Conservation (phyloP, 2,888 invertebrate species). For the Phortica okadai region DNA sequence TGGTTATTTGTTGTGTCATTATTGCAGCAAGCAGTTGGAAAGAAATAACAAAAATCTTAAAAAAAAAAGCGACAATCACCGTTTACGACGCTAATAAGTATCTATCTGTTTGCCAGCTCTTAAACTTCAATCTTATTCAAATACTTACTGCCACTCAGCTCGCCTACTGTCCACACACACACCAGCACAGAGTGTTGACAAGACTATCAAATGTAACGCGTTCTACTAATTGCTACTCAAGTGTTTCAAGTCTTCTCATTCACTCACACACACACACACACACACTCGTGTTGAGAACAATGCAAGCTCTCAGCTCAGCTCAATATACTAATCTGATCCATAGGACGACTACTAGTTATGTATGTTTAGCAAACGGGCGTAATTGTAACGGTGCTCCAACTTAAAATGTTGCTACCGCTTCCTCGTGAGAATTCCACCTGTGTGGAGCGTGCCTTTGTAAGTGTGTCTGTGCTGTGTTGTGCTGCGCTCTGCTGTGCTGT, state of each 20-base stretch:
- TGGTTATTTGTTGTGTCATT: neutral
- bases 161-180: neutral
- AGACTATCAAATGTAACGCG: no score
- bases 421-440: constrained; percentile 29
- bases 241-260: no score
- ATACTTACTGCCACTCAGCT: neutral
- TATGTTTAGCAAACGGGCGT: neutral
- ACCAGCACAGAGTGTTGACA: no score
- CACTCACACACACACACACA: no score
- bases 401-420: constrained; percentile 5
- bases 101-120: neutral
- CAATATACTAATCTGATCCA: neutral
- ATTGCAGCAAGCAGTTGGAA: neutral
- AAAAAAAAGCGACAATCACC: neutral
- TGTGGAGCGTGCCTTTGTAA: neutral
- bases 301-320: no score
- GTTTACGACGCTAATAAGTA: neutral
- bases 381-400: constrained; percentile 18
- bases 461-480: neutral
- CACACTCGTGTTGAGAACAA: no score
- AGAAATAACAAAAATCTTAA: neutral
- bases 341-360: neutral
- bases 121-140: neutral
- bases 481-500: neutral
- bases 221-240: no score